Evolutionary conservation across 2,113 vertebrate species (phyloP), one percentile per base, ranked within the genome.

Genomic region (Nerophis ophidion): DNA sequence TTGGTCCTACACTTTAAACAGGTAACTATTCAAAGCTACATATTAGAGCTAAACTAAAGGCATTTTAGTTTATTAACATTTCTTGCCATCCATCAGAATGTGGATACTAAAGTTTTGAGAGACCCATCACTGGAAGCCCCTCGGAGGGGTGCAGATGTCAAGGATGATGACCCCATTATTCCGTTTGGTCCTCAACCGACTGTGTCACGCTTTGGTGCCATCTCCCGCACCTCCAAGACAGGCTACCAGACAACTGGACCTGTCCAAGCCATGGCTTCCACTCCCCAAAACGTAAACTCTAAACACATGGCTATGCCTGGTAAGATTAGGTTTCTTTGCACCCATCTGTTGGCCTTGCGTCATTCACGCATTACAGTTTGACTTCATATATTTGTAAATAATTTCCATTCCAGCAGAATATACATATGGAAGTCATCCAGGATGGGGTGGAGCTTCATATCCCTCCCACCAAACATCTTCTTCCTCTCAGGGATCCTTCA

Each of bases 111-210:
- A 84, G 76, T 89, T 73, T 77, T 94, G 79, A 88, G 94, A 79
- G 95, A 98, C 19, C 92, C 91, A 51, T 89, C 92, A 0, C 64
- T 96, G 57, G 95, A 99, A 57, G 89, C 92, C 63, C 94, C 96
- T 70, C 90, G 95, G 7, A 90, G 96, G 77, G 88, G 91, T 0
- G 83, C 93, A 1, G 97, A 99, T 81, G 82, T 92, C 1, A 92
- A 90, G 69, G 95, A 96, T 7, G 96, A 98, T 15, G 97, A 99
- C 74, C 96, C 97, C 66, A 97, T 99, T 78, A 99, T 99, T 63
- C 96, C 97, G 0, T 99, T 98, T 74, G 96, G 97, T 65, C 93
- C 97, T 62, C 87, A 93, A 71, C 97, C 97, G 44, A 99, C 96
- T 10, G 95, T 99, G 8, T 99, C 97, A 0, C 92, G 94, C 67